Evolutionary conservation across 2,888 invertebrate species (phyloP), one percentile per base, ranked within the genome.

Genomic region (Drosophila testacea): DNA sequence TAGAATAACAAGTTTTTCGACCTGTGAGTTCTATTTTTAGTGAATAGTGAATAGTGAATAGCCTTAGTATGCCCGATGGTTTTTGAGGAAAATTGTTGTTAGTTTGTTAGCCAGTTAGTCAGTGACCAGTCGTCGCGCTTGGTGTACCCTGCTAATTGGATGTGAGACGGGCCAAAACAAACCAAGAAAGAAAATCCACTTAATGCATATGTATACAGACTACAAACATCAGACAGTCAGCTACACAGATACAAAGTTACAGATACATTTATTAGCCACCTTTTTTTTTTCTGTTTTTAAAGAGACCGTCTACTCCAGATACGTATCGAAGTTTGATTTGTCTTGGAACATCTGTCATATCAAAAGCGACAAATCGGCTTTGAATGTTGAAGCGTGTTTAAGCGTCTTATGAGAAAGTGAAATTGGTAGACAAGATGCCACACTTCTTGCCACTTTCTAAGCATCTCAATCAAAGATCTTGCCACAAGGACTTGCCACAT

Each of bases 1-100:
- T 81, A 81, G 79, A 79, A 77, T 73, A 81, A 82, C 77, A 79
- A 81, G 81, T 81, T 81, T 73, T 54, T 73, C 77, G 78, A 69
- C 75, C 78, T 68, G 63, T 64, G 60, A 69, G 74, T 81, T 81
- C 68, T 69, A 73, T 80, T 79, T 75, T 86, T 66, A 77, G 77
- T 73, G 68, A 59, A 67, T 61, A 27, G 77, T 73, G 68, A 59
- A 67, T 61, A 27, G 41, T 73, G 68, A 59, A 67, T 61, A 27
- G 41, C n/a, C 55, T 55, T 42, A 7, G 30, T 62, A 50, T 50
- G 57, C 62, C 47, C 62, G 59, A 55, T 56, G 59, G 46, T 55
- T 67, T 61, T 62, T 62, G 27, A 69, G 48, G 46, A 59, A 56
- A 46, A 55, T 61, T n/a, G 36, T 38, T 41, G 51, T 46, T 36